Conservation (phyloP, 2,888 invertebrate genomes). For the Trichogramma evanescens region DNA sequence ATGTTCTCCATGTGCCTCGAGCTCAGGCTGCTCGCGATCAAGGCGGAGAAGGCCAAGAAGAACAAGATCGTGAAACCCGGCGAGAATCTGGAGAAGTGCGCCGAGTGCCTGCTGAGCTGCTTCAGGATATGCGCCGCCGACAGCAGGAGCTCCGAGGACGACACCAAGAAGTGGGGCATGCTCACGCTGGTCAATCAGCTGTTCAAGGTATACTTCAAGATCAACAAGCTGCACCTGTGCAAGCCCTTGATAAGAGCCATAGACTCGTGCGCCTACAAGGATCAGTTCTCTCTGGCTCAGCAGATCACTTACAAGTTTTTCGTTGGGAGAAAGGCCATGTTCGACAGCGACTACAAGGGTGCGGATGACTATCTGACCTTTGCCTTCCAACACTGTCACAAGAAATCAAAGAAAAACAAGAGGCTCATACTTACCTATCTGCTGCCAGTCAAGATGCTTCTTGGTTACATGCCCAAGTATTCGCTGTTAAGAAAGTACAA, state of each 20-base stretch:
- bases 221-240: constrained; percentile 80
- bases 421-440: constrained; percentile 88
- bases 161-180: constrained; percentile 95
- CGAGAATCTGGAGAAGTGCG: constrained; percentile 84
- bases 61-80: constrained; percentile 52
- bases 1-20: constrained; percentile 88
- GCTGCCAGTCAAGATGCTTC: constrained; percentile 93
- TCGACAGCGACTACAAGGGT: constrained; percentile 89
- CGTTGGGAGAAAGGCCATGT: constrained; percentile 96
- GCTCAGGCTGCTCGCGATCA: constrained; percentile 73
- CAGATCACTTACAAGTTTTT: constrained; percentile 96
- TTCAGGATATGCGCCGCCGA: constrained; percentile 94
- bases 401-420: constrained; percentile 76
- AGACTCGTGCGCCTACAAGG: constrained; percentile 84
- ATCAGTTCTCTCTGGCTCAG: constrained; percentile 84
- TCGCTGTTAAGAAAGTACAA: constrained; percentile 80
- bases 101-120: constrained; percentile 86
- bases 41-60: constrained; percentile 61
- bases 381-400: constrained; percentile 88
- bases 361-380: constrained; percentile 89
- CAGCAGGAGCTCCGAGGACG: constrained; percentile 80
- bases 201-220: constrained; percentile 93
- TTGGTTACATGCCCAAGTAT: constrained; percentile 88
- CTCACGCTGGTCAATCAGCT: constrained; percentile 92
- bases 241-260: constrained; percentile 95